Evolutionary conservation across 2,113 vertebrate genomes (phyloP).

Genomic region (Indicator indicator): DNA sequence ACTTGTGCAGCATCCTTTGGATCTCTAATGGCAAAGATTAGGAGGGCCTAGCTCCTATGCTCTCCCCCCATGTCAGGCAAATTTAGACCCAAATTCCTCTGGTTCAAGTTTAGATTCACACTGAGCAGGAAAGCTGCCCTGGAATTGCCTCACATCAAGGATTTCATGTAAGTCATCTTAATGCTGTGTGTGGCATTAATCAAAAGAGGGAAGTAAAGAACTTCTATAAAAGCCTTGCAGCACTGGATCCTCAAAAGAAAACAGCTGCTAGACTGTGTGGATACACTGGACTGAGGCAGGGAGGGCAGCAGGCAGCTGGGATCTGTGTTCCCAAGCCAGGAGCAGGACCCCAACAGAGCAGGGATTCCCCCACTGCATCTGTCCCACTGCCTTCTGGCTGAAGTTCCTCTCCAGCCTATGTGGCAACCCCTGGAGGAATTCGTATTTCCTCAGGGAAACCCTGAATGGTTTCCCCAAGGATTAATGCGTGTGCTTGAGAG

Average conservation of each 20-base stretch:
- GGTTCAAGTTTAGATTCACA: neutral
- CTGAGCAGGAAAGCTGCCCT: neutral
- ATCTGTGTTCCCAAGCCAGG: neutral
- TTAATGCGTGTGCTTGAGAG: neutral
- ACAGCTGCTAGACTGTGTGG: neutral
- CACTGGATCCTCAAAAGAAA: neutral
- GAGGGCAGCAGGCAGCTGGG: neutral
- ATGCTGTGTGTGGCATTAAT: neutral
- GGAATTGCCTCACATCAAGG: neutral
- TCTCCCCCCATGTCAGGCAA: neutral
- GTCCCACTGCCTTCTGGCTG: neutral
- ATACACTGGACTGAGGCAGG: neutral
- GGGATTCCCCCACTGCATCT: neutral
- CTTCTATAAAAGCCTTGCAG: neutral
- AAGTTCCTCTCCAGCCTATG: neutral
- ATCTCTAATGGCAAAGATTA: neutral
- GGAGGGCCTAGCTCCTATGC: neutral
- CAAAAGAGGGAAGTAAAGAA: neutral
- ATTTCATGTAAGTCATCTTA: neutral
- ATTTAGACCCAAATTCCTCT: neutral
- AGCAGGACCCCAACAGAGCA: neutral
- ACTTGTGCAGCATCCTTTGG: neutral
- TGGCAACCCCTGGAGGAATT: neutral
- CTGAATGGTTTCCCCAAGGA: neutral
- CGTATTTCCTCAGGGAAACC: neutral